Evolutionary conservation across 2,797 vertebrate species (phyloP).

Genomic region (Gorsachius magnificus): DNA sequence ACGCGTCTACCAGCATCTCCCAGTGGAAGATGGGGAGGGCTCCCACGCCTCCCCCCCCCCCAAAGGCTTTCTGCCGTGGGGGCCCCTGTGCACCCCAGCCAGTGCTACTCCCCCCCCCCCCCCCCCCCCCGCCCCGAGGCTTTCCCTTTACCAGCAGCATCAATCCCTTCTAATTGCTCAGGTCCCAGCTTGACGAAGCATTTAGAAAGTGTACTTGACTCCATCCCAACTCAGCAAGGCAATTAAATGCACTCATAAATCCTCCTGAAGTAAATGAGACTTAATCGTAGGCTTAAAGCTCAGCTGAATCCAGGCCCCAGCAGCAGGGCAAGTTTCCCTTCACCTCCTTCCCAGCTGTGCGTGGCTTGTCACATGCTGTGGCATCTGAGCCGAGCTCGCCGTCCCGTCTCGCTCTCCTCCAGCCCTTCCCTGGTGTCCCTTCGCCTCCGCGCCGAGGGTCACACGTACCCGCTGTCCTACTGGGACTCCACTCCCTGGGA

Average conservation of each 20-base stretch:
- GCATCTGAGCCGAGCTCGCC: background rate
- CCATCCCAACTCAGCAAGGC: background rate
- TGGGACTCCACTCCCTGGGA: background rate
- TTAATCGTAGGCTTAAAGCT: constrained; percentile 18
- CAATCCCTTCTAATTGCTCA: background rate
- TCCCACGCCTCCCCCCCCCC: background rate
- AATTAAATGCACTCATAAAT: constrained; percentile 50
- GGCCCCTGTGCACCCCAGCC: rapidly evolving
- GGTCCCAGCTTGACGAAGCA: background rate
- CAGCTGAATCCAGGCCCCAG: background rate
- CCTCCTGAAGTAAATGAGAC: constrained; percentile 40
- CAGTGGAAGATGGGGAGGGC: rapidly evolving
- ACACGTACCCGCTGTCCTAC: rapidly evolving
- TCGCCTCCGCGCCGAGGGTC: rapidly evolving
- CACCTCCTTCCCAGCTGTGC: background rate
- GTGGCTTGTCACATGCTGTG: background rate
- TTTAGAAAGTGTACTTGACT: background rate
- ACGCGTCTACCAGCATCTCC: background rate
- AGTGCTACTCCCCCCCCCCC: background rate
- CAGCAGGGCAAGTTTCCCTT: background rate
- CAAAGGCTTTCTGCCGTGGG: background rate
- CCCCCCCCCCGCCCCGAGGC: background rate
- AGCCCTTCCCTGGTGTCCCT: background rate
- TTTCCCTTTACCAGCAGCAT: background rate
- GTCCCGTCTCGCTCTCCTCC: rapidly evolving